Percentiles rank a stretch among this genome's conserved stretches.
These are phyloP conservation scores for Brachylomia viminalis DNA, from an alignment of 2,888 invertebrate species.

Conservation along the genomic window DNA sequence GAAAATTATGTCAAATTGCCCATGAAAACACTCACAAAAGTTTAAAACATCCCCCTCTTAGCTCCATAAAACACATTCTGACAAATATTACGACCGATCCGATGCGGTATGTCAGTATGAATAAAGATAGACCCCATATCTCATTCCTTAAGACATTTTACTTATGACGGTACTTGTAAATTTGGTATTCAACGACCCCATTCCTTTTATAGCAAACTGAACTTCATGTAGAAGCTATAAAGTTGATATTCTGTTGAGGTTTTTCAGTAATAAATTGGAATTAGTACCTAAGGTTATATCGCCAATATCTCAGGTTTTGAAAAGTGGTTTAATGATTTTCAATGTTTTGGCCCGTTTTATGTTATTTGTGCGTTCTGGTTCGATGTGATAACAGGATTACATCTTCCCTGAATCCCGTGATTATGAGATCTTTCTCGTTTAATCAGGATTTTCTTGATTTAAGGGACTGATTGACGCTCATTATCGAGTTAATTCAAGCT, in stretches of 20 bases:
- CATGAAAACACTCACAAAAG: conserved; percentile 19
- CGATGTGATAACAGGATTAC: conserved; percentile 45
- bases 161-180: conserved; percentile 85
- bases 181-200: conserved; percentile 74
- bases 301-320: conserved; percentile 59
- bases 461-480: conserved; percentile 22
- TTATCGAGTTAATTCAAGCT: conserved; percentile 27
- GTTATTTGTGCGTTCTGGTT: conserved; percentile 30
- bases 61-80: conserved; percentile 75
- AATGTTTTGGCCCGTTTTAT: conserved; percentile 48
- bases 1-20: conserved; percentile 26
- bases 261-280: conserved; percentile 61
- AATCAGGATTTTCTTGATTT: conserved; percentile 19
- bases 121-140: conserved; percentile 84
- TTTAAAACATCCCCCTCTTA: conserved; percentile 53
- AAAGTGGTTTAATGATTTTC: conserved; percentile 65
- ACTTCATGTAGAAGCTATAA: conserved; percentile 2
- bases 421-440: conserved; percentile 21
- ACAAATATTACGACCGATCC: conserved; percentile 79
- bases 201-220: conserved; percentile 20
- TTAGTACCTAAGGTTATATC: conserved; percentile 64
- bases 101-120: conserved; percentile 78
- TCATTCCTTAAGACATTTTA: conserved; percentile 83
- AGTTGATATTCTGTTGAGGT: conserved; percentile 37
- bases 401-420: not conserved